A percentile compares a stretch with the other conserved stretches of the same genome.
These are phyloP conservation scores for Caenorhabditis afra DNA, from an alignment of 2,888 invertebrate species.

Conservation along the genomic window DNA sequence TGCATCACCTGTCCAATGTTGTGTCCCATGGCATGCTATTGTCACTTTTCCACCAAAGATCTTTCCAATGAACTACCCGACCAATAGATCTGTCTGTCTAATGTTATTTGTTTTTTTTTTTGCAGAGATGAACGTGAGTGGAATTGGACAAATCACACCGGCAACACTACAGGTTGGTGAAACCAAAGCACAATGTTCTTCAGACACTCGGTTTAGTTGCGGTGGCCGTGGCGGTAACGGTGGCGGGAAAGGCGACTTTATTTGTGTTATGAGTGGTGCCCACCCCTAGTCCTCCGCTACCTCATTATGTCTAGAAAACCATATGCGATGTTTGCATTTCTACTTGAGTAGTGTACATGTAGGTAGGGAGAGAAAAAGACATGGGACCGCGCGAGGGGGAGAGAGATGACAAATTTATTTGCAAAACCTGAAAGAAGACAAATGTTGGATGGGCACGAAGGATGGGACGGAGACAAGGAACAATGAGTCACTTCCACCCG, in stretches of 20 bases:
- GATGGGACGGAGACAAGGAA: background rate
- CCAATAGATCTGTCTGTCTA: slow-evolving; percentile 19
- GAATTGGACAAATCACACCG: slow-evolving; percentile 36
- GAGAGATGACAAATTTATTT: slow-evolving; percentile 46
- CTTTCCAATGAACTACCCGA: too few relatives aligned
- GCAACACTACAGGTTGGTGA: slow-evolving; percentile 48
- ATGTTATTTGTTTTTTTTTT: slow-evolving; percentile 12
- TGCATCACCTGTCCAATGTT: slow-evolving; percentile 14
- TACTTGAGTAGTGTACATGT: slow-evolving; percentile 40
- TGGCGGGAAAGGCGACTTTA: too few relatives aligned
- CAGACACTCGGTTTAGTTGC: background rate
- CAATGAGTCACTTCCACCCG: slow-evolving; percentile 24
- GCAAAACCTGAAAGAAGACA: slow-evolving; percentile 29
- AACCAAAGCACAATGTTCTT: slow-evolving; percentile 19
- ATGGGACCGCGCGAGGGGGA: background rate
- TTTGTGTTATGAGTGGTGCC: background rate
- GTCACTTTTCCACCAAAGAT: background rate
- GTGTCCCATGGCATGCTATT: background rate
- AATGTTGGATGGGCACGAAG: slow-evolving; percentile 9
- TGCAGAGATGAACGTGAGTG: slow-evolving; percentile 61
- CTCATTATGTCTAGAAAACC: slow-evolving; percentile 46
- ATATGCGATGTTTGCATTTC: slow-evolving; percentile 47
- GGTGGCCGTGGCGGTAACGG: background rate
- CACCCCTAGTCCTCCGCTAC: background rate
- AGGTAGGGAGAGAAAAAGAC: slow-evolving; percentile 9